Percentiles rank a stretch among this genome's conserved stretches.
Conservation (phyloP, 1,140 invertebrate species). For the Ceratoteleas bidentatus region DNA sequence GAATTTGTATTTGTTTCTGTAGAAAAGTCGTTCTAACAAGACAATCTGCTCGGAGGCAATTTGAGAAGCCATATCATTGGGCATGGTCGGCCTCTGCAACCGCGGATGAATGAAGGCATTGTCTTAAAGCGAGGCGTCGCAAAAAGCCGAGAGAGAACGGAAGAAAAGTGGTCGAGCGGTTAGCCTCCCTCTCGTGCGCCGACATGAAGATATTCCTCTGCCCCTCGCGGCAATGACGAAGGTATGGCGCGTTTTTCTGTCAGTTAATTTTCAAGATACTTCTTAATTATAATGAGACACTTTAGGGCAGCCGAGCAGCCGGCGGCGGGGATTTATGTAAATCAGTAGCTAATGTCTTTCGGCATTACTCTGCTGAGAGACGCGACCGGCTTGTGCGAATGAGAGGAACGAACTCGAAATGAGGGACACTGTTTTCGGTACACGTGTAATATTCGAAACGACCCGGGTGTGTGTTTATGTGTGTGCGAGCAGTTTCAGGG, state of each 20-base stretch:
- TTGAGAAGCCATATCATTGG: conserved; percentile 47
- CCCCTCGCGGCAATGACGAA: conserved; percentile 49
- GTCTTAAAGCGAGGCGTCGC: conserved; percentile 52
- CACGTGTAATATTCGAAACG: conserved; percentile 43
- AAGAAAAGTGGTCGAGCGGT: conserved; percentile 52
- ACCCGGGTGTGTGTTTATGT: conserved; percentile 9
- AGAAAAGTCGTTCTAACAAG: conserved; percentile 20
- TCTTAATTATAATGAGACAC: conserved; percentile 80
- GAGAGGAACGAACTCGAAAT: conserved; percentile 18
- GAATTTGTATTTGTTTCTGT: conserved; percentile 4
- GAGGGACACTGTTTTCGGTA: conserved; percentile 43
- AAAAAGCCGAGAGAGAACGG: conserved; percentile 51
- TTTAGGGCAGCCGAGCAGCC: conserved; percentile 70
- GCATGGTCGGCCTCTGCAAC: conserved; percentile 33
- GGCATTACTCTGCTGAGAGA: conserved; percentile 73
- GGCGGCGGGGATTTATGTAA: conserved; percentile 76
- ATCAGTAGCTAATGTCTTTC: conserved; percentile 80
- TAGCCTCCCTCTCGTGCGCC: conserved; percentile 52
- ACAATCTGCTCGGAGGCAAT: conserved; percentile 39
- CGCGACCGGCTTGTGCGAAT: conserved; percentile 35
- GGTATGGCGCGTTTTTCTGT: conserved; percentile 71
- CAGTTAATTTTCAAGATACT: conserved; percentile 79
- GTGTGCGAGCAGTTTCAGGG: conserved; percentile 22
- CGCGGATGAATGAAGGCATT: conserved; percentile 59
- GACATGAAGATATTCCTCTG: conserved; percentile 62